Percentiles rank a stretch among this genome's conserved stretches.
Conservation (phyloP, 2,797 vertebrate genomes). For the Melanotaenia pygmaea region DNA sequence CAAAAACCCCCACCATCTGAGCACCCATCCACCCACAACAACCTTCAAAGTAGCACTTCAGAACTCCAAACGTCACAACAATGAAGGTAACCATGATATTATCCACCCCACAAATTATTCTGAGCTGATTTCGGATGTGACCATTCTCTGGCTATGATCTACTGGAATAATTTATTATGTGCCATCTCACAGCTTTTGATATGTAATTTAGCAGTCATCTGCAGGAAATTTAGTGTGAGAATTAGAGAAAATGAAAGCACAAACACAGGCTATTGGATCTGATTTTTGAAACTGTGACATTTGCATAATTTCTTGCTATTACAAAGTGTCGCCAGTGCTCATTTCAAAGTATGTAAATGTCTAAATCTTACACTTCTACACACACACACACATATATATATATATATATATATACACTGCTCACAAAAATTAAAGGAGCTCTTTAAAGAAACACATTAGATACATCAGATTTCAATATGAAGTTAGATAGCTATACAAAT, state of each 20-base stretch:
- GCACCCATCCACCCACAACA: constrained; percentile 53
- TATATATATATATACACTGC: too few relatives aligned
- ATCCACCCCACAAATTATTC: constrained; percentile 30
- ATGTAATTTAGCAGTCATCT: constrained; percentile 57
- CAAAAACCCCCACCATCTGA: constrained; percentile 41
- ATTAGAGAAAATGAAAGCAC: constrained; percentile 50
- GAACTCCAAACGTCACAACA: constrained; percentile 39
- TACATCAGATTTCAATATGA: too few relatives aligned
- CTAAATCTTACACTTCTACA: constrained; percentile 4
- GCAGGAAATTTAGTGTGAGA: constrained; percentile 43
- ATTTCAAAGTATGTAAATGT: constrained; percentile 30
- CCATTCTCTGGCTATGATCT: constrained; percentile 37
- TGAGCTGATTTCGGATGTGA: constrained; percentile 34
- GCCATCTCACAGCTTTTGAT: constrained; percentile 51
- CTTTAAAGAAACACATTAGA: too few relatives aligned
- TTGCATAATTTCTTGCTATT: constrained; percentile 48
- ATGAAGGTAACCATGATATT: constrained; percentile 43
- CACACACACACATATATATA: too few relatives aligned
- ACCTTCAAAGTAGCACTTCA: constrained; percentile 57
- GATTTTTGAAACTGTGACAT: constrained; percentile 36
- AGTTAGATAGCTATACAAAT: too few relatives aligned
- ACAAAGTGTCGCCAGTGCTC: constrained; percentile 21
- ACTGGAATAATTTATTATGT: constrained; percentile 61
- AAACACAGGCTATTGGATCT: constrained; percentile 32
- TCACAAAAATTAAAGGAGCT: too few relatives aligned